Evolutionary conservation across 2,113 vertebrate species (phyloP).

Genomic region (Camelus bactrianus): DNA sequence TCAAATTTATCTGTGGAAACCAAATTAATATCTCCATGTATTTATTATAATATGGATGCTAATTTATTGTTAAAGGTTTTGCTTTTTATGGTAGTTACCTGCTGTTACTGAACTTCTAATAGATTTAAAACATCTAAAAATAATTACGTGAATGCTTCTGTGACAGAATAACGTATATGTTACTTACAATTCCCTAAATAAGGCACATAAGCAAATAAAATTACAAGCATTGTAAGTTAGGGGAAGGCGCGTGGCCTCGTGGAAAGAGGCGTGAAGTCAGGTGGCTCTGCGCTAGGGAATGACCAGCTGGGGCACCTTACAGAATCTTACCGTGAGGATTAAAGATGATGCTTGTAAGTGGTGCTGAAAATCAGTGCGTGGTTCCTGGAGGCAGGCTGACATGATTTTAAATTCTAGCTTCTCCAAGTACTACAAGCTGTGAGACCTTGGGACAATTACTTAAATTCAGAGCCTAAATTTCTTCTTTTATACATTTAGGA

Average conservation of each 20-base stretch:
- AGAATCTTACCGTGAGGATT: neutral
- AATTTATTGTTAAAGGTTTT: conserved; percentile 24
- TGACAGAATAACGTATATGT: neutral
- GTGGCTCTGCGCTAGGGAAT: neutral
- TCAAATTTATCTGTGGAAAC: conserved; percentile 41
- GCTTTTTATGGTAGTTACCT: neutral
- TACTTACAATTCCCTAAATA: neutral
- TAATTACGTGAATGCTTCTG: neutral
- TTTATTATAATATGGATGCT: neutral
- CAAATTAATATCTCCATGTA: neutral
- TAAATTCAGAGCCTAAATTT: neutral
- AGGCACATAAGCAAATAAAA: neutral
- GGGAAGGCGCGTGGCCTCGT: neutral
- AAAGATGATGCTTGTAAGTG: neutral
- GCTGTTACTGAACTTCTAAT: neutral
- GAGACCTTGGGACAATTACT: neutral
- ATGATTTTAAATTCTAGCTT: neutral
- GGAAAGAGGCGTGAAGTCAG: neutral
- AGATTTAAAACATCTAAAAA: neutral
- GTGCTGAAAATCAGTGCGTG: neutral
- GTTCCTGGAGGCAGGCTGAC: neutral
- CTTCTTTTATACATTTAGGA: neutral
- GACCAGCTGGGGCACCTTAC: neutral
- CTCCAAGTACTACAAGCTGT: neutral
- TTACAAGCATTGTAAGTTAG: neutral